Evolutionary conservation across 1,140 invertebrate species (phyloP).

Genomic region (Cotesia typhae): DNA sequence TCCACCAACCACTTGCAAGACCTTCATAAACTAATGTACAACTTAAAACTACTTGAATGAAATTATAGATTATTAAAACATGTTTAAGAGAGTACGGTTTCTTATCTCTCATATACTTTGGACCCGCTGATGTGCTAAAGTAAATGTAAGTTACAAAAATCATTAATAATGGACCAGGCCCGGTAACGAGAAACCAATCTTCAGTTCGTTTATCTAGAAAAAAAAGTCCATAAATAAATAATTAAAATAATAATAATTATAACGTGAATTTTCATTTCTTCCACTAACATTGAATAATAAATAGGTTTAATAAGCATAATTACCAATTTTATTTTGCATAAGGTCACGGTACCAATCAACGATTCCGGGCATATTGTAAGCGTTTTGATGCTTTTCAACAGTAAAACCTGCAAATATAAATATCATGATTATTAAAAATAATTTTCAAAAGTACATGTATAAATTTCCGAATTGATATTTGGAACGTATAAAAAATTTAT

Average conservation of each 20-base stretch:
- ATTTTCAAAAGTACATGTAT: too few species aligned
- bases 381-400: background rate
- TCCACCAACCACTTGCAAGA: constrained; percentile 72
- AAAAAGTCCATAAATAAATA: background rate
- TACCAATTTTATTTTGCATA: constrained; percentile 60
- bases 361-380: constrained; percentile 41
- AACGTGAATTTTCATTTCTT: background rate
- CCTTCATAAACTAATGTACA: constrained; percentile 77
- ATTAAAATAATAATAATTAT: too few species aligned
- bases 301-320: constrained; percentile 20
- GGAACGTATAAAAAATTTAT: too few species aligned
- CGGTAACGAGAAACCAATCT: constrained; percentile 85
- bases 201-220: constrained; percentile 82
- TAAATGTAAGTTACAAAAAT: constrained; percentile 80
- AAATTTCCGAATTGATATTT: too few species aligned
- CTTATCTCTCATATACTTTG: constrained; percentile 83
- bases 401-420: constrained; percentile 33
- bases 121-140: constrained; percentile 78
- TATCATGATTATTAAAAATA: too few species aligned
- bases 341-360: constrained; percentile 58
- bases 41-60: constrained; percentile 78
- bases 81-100: constrained; percentile 84
- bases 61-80: constrained; percentile 82
- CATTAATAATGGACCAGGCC: constrained; percentile 79
- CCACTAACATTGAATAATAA: background rate